Conservation (phyloP, 2,113 vertebrate genomes). For the Geococcyx californianus region DNA sequence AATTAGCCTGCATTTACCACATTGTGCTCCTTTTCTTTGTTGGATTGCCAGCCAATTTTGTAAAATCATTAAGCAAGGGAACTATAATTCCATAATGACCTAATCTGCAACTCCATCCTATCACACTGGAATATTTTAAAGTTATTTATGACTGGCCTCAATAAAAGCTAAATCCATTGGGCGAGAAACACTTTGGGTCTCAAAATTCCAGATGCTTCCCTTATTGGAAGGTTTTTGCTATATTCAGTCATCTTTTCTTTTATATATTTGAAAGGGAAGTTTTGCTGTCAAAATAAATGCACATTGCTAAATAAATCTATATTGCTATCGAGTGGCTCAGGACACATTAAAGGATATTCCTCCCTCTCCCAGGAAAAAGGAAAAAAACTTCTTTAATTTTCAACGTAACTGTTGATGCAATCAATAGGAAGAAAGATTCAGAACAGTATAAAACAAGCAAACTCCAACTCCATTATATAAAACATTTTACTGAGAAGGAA, state of each 20-base stretch:
- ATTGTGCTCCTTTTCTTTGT: constrained; percentile 77
- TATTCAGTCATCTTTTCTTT: not conserved
- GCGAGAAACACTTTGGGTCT: constrained; percentile 44
- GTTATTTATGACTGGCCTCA: constrained; percentile 81
- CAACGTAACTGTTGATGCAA: not conserved
- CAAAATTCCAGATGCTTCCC: constrained; percentile 46
- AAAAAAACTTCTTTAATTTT: not conserved
- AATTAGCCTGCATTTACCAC: constrained; percentile 81
- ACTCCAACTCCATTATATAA: not conserved
- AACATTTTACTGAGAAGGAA: not conserved
- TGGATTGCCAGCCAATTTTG: constrained; percentile 83
- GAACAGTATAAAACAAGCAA: not conserved
- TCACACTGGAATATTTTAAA: constrained; percentile 78
- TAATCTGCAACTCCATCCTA: constrained; percentile 75
- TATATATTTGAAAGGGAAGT: not conserved
- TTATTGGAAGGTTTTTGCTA: constrained; percentile 22
- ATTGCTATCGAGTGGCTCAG: not conserved
- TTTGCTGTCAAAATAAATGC: constrained; percentile 13
- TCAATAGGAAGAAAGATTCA: not conserved
- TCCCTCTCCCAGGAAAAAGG: not conserved
- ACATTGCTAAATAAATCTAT: not conserved
- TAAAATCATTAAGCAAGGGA: constrained; percentile 82
- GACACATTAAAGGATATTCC: not conserved
- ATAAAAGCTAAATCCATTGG: constrained; percentile 66
- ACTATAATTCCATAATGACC: constrained; percentile 80